phyloP scores from a whole-genome alignment of 2,797 vertebrate species.

The Iguana delicatissima region DNA sequence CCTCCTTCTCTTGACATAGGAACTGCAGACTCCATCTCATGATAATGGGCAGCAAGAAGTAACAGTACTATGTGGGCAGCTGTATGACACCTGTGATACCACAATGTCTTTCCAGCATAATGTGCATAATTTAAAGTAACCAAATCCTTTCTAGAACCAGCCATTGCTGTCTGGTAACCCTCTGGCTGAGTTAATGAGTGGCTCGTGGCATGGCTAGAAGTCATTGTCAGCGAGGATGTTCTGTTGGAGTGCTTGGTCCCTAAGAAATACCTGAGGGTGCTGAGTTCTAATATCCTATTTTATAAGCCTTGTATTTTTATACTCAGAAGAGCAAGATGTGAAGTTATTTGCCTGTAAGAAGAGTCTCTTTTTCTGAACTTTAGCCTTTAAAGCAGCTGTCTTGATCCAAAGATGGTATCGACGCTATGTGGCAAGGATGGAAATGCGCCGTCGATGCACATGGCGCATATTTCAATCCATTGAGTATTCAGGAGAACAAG shows the following conservation, averaged over 20 bases:
- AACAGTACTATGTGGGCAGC: background rate
- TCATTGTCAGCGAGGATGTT: too few species aligned
- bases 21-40: background rate
- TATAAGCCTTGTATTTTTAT: background rate
- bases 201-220: too few species aligned
- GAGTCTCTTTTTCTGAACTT: background rate
- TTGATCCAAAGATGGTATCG: constrained; percentile 95
- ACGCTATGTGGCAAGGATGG: constrained; percentile 87
- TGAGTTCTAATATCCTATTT: too few species aligned
- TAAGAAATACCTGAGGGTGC: too few species aligned
- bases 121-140: background rate
- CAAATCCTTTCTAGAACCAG: background rate
- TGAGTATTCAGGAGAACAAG: constrained; percentile 93
- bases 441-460: constrained; percentile 91
- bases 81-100: background rate
- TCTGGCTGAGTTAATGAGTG: too few species aligned
- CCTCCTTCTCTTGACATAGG: background rate
- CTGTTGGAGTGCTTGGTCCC: too few species aligned
- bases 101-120: too few species aligned
- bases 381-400: constrained; percentile 89
- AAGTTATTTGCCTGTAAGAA: background rate
- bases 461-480: constrained; percentile 98
- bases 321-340: background rate
- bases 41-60: background rate
- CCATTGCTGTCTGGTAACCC: too few species aligned